Base-by-base conservation (phyloP, 2,113 vertebrate species). In the Poeciliopsis retropinna region DNA sequence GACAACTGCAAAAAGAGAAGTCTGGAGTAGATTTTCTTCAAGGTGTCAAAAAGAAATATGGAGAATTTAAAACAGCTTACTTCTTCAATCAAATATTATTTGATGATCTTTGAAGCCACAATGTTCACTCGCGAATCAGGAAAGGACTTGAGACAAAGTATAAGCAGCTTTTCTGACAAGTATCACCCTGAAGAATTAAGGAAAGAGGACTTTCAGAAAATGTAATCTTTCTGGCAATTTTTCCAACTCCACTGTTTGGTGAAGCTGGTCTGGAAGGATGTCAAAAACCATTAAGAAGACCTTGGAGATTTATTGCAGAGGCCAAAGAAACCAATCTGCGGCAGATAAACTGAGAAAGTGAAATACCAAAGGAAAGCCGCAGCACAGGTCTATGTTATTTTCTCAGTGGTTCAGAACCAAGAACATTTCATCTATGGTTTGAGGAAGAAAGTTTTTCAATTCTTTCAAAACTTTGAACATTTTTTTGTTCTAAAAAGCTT, bases 181-280 rank as follows among this genome's bases (percentile, higher is more conserved):
- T 72, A 60, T 64, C 73, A 44, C 61, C 17, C 60, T 27, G 78
- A 68, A 72, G 60, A 77, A 78, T 68, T 85, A 72, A 66, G 39
- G 67, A 27, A 70, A 17, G 41, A 28, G 65, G 44, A 57, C 76
- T 80, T 51, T 72, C 15, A 57, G 31, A 60, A 69, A 72, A 80
- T 86, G 82, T 29, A 75, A 74, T 64, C 34, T 77, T 13, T 25
- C 22, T 1, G 29, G 77, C 29, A 60, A 14, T 63, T 70, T 64
- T 47, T 19, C 29, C 25, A 47, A n/a, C 61, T 30, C 69, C 74
- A 51, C 7, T 54, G 72, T 44, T 78, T 10, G 6, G 47, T 22
- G 60, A 81, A 15, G 47, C 34, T 32, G 60, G 57, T 72, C 64
- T 74, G 67, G 75, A 54, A 31, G 60, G 61, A 28, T 14, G 41